These are phyloP conservation scores for Nycteola revayana DNA, from an alignment of 2,888 invertebrate genomes.

Conservation along the genomic window DNA sequence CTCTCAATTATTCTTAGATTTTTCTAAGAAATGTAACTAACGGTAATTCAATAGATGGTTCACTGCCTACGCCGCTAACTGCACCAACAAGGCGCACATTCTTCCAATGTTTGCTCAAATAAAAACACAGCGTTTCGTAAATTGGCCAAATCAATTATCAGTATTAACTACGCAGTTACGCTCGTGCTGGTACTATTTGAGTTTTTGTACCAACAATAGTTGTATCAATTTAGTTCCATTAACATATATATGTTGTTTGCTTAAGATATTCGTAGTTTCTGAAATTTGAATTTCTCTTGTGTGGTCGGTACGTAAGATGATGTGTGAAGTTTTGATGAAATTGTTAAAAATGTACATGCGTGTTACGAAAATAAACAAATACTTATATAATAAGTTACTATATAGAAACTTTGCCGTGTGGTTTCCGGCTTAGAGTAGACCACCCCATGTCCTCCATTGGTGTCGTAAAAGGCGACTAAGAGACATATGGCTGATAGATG, in stretches of 20 bases:
- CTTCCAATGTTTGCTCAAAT: constrained; percentile 28
- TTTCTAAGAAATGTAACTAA: too few relatives aligned
- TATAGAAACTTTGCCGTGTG: too few relatives aligned
- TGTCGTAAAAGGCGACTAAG: too few relatives aligned
- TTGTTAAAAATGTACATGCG: too few relatives aligned
- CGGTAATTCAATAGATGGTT: too few relatives aligned
- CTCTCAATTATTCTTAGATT: too few relatives aligned
- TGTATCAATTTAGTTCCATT: constrained; percentile 65
- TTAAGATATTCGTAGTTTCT: constrained; percentile 20
- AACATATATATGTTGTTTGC: constrained; percentile 36
- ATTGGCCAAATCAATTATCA: constrained; percentile 58
- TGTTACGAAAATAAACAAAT: too few relatives aligned
- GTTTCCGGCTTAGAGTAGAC: too few relatives aligned
- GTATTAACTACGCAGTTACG: constrained; percentile 42
- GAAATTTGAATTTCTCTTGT: constrained; percentile 32
- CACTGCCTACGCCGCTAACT: too few relatives aligned
- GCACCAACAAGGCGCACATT: constrained; percentile 28
- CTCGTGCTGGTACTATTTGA: constrained; percentile 51
- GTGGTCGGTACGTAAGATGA: constrained; percentile 21
- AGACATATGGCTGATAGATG: too few relatives aligned
- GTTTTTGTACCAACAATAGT: constrained; percentile 53
- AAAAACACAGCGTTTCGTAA: constrained; percentile 39
- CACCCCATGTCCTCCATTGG: too few relatives aligned
- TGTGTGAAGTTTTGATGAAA: constrained; percentile 22
- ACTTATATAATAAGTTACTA: too few relatives aligned